Conservation (phyloP, 30 jellyfish, hydroid and myxozoan genomes). For the Aurelia coerulea region DNA sequence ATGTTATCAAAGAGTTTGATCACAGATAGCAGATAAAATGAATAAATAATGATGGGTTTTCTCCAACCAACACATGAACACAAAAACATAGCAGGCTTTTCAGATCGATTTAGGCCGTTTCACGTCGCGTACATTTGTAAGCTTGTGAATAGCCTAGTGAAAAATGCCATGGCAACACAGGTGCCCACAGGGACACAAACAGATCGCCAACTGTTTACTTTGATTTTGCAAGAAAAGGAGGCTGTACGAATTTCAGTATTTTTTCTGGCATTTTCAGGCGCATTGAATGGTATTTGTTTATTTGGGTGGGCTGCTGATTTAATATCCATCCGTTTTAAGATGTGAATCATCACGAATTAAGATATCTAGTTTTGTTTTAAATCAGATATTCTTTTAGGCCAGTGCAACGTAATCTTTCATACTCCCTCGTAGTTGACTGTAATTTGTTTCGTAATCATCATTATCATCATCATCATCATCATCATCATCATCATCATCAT, state of each 20-base stretch:
- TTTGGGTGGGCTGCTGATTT: neutral
- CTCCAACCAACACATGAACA: neutral
- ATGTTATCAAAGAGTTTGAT: too few relatives aligned
- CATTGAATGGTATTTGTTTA: slow-evolving; percentile 21
- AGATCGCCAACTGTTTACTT: slow-evolving; percentile 31
- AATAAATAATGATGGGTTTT: too few relatives aligned
- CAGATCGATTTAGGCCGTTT: neutral
- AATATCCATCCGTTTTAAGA: too few relatives aligned
- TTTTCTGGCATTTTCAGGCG: slow-evolving; percentile 11
- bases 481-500: too few relatives aligned
- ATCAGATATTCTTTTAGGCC: neutral
- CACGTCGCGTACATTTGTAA: slow-evolving; percentile 16
- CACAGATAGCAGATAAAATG: too few relatives aligned
- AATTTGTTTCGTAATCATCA: too few relatives aligned
- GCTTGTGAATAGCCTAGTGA: slow-evolving; percentile 22
- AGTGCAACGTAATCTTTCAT: neutral
- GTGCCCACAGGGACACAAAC: slow-evolving; percentile 37
- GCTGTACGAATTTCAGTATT: slow-evolving; percentile 6
- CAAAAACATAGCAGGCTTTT: slow-evolving; percentile 11
- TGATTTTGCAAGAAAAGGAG: slow-evolving; percentile 35
- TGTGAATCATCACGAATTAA: neutral
- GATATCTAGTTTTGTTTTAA: neutral
- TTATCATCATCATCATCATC: too few relatives aligned
- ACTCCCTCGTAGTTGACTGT: too few relatives aligned
- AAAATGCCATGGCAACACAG: slow-evolving; percentile 34